Evolutionary conservation across 23 tunicate species (phyloP).

Genomic region (Phallusia fumigata): DNA sequence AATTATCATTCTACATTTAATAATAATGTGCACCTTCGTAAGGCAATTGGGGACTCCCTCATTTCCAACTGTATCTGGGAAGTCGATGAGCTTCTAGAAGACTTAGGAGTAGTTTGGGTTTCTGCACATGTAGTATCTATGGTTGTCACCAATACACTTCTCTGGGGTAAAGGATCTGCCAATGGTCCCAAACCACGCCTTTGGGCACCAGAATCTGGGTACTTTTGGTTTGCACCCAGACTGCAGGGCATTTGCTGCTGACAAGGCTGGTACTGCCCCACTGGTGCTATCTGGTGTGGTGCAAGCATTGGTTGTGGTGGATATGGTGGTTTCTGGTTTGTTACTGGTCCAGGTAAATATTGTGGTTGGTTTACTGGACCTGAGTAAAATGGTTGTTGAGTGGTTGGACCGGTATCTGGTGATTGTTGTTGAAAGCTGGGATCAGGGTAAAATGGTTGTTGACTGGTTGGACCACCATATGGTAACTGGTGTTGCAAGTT

Average conservation of each 20-base stretch:
- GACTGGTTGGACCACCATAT: background rate
- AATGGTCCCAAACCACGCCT: background rate
- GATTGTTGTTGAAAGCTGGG: background rate
- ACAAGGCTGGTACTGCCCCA: too few relatives aligned
- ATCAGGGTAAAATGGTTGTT: background rate
- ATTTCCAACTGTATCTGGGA: background rate
- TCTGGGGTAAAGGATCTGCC: background rate
- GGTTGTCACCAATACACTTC: background rate
- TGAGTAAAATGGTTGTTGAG: background rate
- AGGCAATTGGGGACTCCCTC: constrained; percentile 2
- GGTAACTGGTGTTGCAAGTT: background rate
- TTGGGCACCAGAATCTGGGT: background rate
- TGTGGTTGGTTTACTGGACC: background rate
- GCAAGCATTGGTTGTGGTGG: background rate
- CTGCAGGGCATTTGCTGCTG: too few relatives aligned
- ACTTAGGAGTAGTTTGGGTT: background rate
- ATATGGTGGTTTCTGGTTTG: background rate
- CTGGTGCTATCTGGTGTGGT: background rate
- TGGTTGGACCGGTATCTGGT: background rate
- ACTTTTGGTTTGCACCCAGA: background rate
- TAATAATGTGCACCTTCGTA: background rate
- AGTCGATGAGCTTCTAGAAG: background rate
- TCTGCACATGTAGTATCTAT: constrained; percentile 4
- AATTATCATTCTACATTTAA: too few relatives aligned
- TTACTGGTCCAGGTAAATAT: background rate